Conservation (phyloP, 2,888 invertebrate species). For the Aphodius sticticus region DNA sequence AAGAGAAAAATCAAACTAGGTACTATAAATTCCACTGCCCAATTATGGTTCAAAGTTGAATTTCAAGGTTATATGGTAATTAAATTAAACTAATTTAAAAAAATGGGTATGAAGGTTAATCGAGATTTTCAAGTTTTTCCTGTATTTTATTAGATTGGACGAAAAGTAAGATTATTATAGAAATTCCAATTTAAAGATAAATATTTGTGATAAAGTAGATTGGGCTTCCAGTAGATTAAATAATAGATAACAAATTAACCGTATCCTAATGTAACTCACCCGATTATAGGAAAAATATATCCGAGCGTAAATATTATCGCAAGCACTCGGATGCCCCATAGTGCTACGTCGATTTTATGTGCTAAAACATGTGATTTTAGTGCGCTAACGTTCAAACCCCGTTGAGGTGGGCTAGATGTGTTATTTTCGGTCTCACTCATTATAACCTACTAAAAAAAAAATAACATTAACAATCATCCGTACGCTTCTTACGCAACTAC, state of each 20-base stretch:
- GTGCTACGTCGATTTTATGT: conserved; percentile 86
- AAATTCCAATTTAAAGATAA: conserved; percentile 11
- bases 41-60: background rate
- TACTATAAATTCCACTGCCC: background rate
- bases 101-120: background rate
- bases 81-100: background rate
- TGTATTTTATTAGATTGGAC: conserved; percentile 8
- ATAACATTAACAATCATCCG: background rate
- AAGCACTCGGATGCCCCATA: conserved; percentile 87
- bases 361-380: conserved; percentile 77
- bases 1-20: conserved; percentile 24
- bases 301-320: conserved; percentile 84
- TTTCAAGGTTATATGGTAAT: conserved; percentile 5
- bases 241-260: background rate
- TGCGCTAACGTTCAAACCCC: conserved; percentile 66
- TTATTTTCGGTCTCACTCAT: conserved; percentile 30
- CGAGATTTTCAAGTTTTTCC: background rate
- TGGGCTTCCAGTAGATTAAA: background rate
- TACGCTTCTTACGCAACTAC: background rate
- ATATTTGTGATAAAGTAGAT: background rate
- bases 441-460: conserved; percentile 24
- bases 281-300: conserved; percentile 88
- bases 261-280: conserved; percentile 67
- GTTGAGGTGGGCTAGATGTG: conserved; percentile 54
- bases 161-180: background rate